Percentiles rank a stretch among this genome's conserved stretches.
These are phyloP conservation scores for Neomonachus schauinslandi DNA, from an alignment of 2,113 vertebrate genomes.

Conservation along the genomic window DNA sequence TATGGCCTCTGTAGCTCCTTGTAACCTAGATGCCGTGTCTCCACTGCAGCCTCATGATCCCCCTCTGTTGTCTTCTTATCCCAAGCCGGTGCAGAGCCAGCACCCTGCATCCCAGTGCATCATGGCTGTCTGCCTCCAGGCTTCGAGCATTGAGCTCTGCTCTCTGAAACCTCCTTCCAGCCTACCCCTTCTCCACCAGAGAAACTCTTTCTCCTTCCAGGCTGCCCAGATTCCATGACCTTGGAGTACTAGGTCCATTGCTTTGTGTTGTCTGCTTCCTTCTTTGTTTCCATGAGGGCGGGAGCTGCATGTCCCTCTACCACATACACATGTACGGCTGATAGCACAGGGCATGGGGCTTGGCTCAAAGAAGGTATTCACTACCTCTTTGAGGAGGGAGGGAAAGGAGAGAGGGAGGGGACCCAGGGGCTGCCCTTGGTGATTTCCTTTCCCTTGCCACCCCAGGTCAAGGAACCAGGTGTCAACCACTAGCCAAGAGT, in stretches of 20 bases:
- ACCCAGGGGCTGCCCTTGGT: not conserved
- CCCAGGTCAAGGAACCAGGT: not conserved
- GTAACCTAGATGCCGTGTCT: not conserved
- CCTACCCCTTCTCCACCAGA: not conserved
- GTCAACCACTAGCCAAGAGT: not conserved
- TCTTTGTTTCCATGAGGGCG: not conserved
- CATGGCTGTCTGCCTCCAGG: not conserved
- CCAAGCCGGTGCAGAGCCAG: not conserved
- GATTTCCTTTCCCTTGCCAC: not conserved
- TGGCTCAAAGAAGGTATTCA: not conserved
- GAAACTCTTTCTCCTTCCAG: not conserved
- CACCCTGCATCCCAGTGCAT: rapidly evolving
- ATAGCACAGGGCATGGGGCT: not conserved
- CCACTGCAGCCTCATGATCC: not conserved
- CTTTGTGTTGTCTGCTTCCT: not conserved
- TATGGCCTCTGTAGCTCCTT: not conserved
- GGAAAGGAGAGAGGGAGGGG: rapidly evolving
- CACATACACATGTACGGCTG: not conserved
- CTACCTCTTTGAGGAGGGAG: not conserved
- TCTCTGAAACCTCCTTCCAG: not conserved
- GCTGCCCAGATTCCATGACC: not conserved
- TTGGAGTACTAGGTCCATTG: not conserved
- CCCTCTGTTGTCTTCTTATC: not conserved
- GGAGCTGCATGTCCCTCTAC: not conserved
- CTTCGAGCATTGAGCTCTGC: too few species aligned